phyloP scores from a whole-genome alignment of 2,888 invertebrate species.

The Lycocerus yunnanus region DNA sequence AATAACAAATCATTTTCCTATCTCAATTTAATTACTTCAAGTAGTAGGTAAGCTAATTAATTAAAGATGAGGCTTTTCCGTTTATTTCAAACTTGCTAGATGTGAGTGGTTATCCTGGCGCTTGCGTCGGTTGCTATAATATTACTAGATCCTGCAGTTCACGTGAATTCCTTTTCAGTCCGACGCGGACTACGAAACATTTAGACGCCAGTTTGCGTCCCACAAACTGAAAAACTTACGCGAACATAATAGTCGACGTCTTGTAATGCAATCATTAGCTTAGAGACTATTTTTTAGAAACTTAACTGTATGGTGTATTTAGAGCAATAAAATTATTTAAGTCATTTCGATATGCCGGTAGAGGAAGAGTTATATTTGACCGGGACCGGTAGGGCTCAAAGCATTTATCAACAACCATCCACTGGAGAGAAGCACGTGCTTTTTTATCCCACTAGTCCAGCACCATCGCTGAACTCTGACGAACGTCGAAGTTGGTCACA shows the following conservation, averaged over 20 bases:
- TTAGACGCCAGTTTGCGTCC: slow-evolving; percentile 20
- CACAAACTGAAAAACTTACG: slow-evolving; percentile 4
- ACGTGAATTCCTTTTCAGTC: slow-evolving; percentile 46
- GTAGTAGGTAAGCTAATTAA: slow-evolving; percentile 43
- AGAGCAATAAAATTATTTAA: slow-evolving; percentile 14
- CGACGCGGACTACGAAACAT: slow-evolving; percentile 43
- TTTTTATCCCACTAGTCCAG: slow-evolving; percentile 55
- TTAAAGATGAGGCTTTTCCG: slow-evolving; percentile 35
- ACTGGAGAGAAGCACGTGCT: slow-evolving; percentile 57
- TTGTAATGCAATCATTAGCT: slow-evolving; percentile 2
- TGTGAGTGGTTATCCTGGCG: slow-evolving; percentile 39
- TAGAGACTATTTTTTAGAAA: background rate
- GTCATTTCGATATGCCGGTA: slow-evolving; percentile 44
- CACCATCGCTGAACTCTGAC: slow-evolving; percentile 51
- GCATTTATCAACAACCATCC: slow-evolving; percentile 54
- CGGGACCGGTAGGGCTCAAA: slow-evolving; percentile 52
- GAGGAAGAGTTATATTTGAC: slow-evolving; percentile 52
- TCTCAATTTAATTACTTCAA: slow-evolving; percentile 46
- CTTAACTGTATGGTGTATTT: slow-evolving; percentile 10
- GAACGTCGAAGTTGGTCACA: slow-evolving; percentile 52
- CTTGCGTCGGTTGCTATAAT: slow-evolving; percentile 36
- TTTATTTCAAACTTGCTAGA: slow-evolving; percentile 27
- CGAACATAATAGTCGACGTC: background rate
- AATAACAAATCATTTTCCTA: slow-evolving; percentile 38
- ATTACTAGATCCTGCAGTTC: slow-evolving; percentile 25